Conservation (phyloP, 2,113 vertebrate species). For the Lota lota region DNA sequence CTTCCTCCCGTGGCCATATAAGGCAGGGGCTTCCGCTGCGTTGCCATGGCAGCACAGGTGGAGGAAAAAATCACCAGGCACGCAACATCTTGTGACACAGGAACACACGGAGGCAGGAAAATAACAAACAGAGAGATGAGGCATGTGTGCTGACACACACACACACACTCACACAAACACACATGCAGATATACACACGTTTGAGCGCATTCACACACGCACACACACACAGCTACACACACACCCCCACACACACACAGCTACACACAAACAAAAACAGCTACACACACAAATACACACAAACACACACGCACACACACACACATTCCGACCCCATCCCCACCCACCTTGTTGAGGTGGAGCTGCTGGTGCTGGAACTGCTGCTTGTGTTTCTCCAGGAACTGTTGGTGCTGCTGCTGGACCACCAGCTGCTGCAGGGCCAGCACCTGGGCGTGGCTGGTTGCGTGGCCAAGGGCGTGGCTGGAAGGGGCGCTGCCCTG, state of each 20-base stretch:
- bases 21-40: conserved; percentile 52
- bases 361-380: conserved; percentile 94
- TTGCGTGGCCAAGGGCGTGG: conserved; percentile 65
- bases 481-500: conserved; percentile 65
- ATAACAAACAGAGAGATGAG: conserved; percentile 4
- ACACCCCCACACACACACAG: neutral
- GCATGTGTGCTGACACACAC: too few species aligned
- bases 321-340: neutral
- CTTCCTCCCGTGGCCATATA: conserved; percentile 56
- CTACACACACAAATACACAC: neutral
- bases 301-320: neutral
- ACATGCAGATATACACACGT: too few species aligned
- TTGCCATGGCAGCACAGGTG: conserved; percentile 54
- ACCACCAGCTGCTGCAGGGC: conserved; percentile 94
- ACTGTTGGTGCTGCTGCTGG: conserved; percentile 97
- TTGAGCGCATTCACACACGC: too few species aligned
- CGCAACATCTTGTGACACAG: neutral
- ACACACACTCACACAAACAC: neutral
- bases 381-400: conserved; percentile 97
- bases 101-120: neutral
- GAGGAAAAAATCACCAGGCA: conserved; percentile 10
- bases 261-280: neutral
- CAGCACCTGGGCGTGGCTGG: conserved; percentile 72
- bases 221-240: neutral
- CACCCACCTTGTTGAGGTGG: conserved; percentile 88